Conservation (phyloP, 64 coral and sea anemone species). For the Stylophora pistillata region DNA sequence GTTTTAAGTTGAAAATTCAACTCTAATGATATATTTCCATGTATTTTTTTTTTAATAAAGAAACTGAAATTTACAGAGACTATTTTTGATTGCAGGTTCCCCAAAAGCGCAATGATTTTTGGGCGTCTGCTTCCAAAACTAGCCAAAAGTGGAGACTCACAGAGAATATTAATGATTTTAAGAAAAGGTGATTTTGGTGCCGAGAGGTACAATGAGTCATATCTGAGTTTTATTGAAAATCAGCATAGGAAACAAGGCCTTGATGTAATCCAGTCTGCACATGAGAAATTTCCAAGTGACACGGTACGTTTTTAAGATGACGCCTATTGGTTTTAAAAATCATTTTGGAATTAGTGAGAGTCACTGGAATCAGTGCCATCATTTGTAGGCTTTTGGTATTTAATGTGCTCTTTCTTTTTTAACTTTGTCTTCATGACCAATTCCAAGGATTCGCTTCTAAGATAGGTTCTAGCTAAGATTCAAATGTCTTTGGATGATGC, state of each 20-base stretch:
- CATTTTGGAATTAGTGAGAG: too few species aligned
- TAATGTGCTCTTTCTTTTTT: too few species aligned
- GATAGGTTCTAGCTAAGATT: too few species aligned
- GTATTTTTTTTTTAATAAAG: too few species aligned
- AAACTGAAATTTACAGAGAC: neutral
- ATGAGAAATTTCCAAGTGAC: constrained; percentile 72
- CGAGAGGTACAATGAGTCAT: constrained; percentile 74
- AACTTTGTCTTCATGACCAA: too few species aligned
- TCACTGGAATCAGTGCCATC: too few species aligned
- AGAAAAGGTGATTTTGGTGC: constrained; percentile 69
- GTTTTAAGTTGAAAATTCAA: too few species aligned
- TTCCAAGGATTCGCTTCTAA: too few species aligned
- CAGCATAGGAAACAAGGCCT: constrained; percentile 68
- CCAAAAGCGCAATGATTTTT: constrained; percentile 69
- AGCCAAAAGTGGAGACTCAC: constrained; percentile 37
- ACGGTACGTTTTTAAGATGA: constrained; percentile 20
- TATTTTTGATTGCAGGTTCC: constrained; percentile 50
- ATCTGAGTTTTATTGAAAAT: constrained; percentile 67
- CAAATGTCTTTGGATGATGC: too few species aligned
- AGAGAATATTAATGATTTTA: constrained; percentile 52
- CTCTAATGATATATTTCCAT: too few species aligned
- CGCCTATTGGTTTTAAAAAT: too few species aligned
- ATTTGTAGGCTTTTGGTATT: too few species aligned
- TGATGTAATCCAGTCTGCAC: constrained; percentile 40
- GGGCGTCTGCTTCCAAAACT: constrained; percentile 51